A percentile compares a stretch with the other conserved stretches of the same genome.
Evolutionary conservation across 2,888 invertebrate species (phyloP).

Genomic region (Conomelus anceps): DNA sequence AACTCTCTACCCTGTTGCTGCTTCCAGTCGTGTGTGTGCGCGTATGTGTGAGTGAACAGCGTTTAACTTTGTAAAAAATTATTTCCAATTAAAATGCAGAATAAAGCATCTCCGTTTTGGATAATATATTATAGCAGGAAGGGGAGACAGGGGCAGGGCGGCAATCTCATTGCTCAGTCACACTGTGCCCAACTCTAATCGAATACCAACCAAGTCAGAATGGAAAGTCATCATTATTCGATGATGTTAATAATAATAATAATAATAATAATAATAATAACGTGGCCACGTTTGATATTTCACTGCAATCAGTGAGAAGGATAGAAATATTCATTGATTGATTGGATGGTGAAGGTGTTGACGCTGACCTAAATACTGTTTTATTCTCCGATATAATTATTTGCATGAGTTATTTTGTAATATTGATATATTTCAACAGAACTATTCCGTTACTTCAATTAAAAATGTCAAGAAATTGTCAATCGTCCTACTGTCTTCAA

Average conservation of each 20-base stretch:
- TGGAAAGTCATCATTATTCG: neutral
- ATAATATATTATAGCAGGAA: neutral
- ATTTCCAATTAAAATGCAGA: slow-evolving; percentile 9
- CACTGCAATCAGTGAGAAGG: neutral
- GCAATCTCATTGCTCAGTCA: neutral
- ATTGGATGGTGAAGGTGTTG: neutral
- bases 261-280: neutral
- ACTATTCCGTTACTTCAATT: too few relatives aligned
- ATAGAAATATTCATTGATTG: neutral
- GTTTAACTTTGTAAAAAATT: slow-evolving; percentile 6
- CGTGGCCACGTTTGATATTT: neutral
- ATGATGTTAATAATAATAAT: neutral
- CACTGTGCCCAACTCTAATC: neutral
- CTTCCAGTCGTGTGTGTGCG: neutral
- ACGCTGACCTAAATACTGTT: neutral
- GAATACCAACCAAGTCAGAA: neutral
- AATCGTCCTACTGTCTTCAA: too few relatives aligned
- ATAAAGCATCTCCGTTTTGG: neutral
- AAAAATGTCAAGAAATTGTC: too few relatives aligned
- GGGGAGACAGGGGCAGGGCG: neutral
- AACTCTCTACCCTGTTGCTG: neutral
- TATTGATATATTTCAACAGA: too few relatives aligned
- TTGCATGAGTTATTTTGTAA: neutral
- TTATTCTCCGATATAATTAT: neutral
- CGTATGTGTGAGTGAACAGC: neutral